These are phyloP conservation scores for Triplophysa tibetana DNA, from an alignment of 2,113 vertebrate genomes.

Conservation along the genomic window DNA sequence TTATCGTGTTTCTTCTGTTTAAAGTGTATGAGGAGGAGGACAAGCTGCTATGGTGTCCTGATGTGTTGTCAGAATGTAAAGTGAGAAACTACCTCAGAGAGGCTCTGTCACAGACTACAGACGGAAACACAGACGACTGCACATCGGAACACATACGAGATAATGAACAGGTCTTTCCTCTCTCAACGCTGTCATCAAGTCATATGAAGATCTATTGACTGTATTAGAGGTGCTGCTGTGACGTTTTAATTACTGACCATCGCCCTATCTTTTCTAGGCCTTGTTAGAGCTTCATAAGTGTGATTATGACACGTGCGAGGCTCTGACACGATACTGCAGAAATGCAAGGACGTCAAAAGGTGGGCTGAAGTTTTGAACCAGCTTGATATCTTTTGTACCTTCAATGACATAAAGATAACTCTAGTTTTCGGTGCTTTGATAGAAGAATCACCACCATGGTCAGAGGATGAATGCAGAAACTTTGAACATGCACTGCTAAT, in stretches of 20 bases:
- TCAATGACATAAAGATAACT: background rate
- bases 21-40: slow-evolving; percentile 91
- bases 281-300: slow-evolving; percentile 90
- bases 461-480: slow-evolving; percentile 97
- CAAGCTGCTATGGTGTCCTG: slow-evolving; percentile 91
- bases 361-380: slow-evolving; percentile 61
- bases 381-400: background rate
- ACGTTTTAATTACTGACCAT: background rate
- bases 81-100: slow-evolving; percentile 89
- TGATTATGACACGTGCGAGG: slow-evolving; percentile 87
- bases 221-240: background rate
- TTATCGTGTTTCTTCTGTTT: slow-evolving; percentile 15
- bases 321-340: slow-evolving; percentile 84
- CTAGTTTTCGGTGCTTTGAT: slow-evolving; percentile 36
- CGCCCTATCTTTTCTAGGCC: slow-evolving; percentile 73
- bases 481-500: slow-evolving; percentile 96
- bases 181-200: background rate
- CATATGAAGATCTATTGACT: background rate
- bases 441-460: slow-evolving; percentile 92
- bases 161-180: slow-evolving; percentile 84
- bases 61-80: slow-evolving; percentile 83
- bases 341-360: slow-evolving; percentile 85
- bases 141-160: slow-evolving; percentile 83
- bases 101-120: slow-evolving; percentile 78
- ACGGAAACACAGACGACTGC: slow-evolving; percentile 76